A percentile compares a stretch with the other conserved stretches of the same genome.
phyloP scores from a whole-genome alignment of 2,888 invertebrate genomes.

The Drosophila greeni region DNA sequence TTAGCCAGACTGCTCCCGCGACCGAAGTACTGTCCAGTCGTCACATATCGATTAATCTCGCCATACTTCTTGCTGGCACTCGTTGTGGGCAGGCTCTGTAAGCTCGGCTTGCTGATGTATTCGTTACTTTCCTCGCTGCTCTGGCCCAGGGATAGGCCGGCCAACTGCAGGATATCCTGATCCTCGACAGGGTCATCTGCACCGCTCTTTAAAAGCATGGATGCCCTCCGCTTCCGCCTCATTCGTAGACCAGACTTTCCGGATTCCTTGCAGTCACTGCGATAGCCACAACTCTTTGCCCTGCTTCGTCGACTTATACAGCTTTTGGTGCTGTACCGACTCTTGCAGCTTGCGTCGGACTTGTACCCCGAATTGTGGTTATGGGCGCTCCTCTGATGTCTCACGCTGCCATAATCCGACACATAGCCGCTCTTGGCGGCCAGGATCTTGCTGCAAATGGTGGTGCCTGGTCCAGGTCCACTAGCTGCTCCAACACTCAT shows the following conservation, averaged over 20 bases:
- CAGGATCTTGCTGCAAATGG: conserved; percentile 79
- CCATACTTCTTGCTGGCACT: conserved; percentile 78
- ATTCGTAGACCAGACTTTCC: conserved; percentile 75
- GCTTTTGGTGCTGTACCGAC: conserved; percentile 81
- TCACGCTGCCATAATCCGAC: conserved; percentile 81
- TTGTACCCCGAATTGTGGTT: conserved; percentile 81
- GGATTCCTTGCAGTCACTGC: conserved; percentile 73
- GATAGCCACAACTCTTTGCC: conserved; percentile 77
- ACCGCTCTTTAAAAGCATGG: conserved; percentile 77
- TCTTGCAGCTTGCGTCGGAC: conserved; percentile 82
- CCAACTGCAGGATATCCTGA: conserved; percentile 82
- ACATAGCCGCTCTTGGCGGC: conserved; percentile 81
- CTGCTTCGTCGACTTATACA: conserved; percentile 81
- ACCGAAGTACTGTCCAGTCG: conserved; percentile 79
- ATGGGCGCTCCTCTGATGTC: conserved; percentile 66
- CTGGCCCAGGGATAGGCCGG: conserved; percentile 82
- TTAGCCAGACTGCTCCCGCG: conserved; percentile 14
- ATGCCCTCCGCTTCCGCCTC: conserved; percentile 73
- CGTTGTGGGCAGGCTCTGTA: conserved; percentile 73
- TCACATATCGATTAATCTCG: conserved; percentile 79
- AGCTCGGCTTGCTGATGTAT: conserved; percentile 76
- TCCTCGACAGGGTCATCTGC: conserved; percentile 78
- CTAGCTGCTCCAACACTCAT: conserved; percentile 80
- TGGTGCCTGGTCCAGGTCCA: conserved; percentile 64
- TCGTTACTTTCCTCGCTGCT: conserved; percentile 79